phyloP scores from a whole-genome alignment of 2,888 invertebrate genomes.

The Osedax fenrisi region DNA sequence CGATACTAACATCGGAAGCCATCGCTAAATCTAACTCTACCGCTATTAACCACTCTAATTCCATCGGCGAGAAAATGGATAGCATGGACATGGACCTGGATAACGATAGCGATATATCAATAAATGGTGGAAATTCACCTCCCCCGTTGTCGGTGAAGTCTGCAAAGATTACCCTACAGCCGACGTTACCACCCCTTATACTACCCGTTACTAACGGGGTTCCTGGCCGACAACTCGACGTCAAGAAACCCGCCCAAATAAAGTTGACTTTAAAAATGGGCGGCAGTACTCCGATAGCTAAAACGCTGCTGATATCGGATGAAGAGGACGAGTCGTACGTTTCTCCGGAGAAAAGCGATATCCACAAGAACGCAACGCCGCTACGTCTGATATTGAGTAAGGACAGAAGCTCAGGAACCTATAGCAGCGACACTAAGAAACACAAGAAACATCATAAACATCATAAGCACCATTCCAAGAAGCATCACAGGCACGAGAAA shows the following conservation, averaged over 20 bases:
- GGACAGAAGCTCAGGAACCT: conserved; percentile 1
- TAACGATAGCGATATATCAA: background rate
- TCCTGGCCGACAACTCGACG: background rate
- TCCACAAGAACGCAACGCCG: background rate
- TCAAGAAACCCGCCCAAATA: background rate
- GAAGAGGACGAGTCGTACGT: conserved; percentile 1
- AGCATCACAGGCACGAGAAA: background rate
- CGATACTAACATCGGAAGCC: background rate
- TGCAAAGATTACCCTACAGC: background rate
- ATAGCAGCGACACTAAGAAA: conserved; percentile 1
- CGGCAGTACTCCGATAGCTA: background rate
- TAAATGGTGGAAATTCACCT: background rate
- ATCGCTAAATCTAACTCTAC: background rate
- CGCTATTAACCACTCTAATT: background rate
- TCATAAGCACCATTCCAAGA: background rate
- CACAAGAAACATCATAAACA: background rate
- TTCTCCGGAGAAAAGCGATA: background rate
- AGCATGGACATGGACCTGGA: background rate
- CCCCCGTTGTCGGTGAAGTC: background rate
- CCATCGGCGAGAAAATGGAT: background rate
- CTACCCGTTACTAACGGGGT: background rate
- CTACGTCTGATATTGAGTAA: conserved; percentile 1
- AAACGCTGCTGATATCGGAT: background rate
- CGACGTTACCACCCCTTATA: background rate
- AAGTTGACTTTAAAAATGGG: background rate